These are phyloP conservation scores for Yponomeuta malinellus DNA, from an alignment of 2,888 invertebrate species.

Conservation along the genomic window DNA sequence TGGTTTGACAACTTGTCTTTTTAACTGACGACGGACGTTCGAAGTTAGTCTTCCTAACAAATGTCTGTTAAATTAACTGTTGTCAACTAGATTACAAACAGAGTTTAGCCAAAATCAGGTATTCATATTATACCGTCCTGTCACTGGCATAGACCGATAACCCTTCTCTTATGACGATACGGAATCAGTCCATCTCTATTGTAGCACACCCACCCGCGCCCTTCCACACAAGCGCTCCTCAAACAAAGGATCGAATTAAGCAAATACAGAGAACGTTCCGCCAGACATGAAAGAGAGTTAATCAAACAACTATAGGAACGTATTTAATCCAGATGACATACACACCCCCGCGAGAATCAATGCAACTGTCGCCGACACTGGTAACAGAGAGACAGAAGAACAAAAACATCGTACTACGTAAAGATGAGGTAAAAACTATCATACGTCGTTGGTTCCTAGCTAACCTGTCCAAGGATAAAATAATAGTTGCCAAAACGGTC, in stretches of 20 bases:
- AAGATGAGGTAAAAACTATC: no score
- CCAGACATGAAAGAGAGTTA: slow-evolving; percentile 72
- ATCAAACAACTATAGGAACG: slow-evolving; percentile 59
- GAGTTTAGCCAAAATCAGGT: slow-evolving; percentile 44
- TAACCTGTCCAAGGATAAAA: no score
- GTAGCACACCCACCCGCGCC: slow-evolving; percentile 41
- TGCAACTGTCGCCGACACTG: slow-evolving; percentile 45
- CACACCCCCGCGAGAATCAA: slow-evolving; percentile 45
- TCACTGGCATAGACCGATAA: slow-evolving; percentile 53
- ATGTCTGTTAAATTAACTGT: no score
- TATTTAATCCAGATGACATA: slow-evolving; percentile 43
- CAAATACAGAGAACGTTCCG: slow-evolving; percentile 66
- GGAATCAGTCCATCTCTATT: slow-evolving; percentile 50
- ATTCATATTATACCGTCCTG: slow-evolving; percentile 45
- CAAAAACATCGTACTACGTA: background rate
- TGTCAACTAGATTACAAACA: background rate
- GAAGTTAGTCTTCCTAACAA: no score
- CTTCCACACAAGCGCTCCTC: slow-evolving; percentile 63
- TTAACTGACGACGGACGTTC: no score
- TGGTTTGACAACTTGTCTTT: no score
- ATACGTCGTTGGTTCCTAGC: no score
- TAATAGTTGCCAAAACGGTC: no score
- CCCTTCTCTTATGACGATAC: slow-evolving; percentile 45
- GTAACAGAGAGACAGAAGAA: background rate
- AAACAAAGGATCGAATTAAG: slow-evolving; percentile 74